Percentiles rank a stretch among this genome's conserved stretches.
phyloP scores from a whole-genome alignment of 2,113 vertebrate species.

The Mus musculus region GRCm39 chr4:125057001-125057500 shows the following conservation, averaged over 20 bases:
- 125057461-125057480: background rate
- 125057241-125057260: background rate
- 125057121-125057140: background rate
- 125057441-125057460: background rate
- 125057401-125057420: background rate
- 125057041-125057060: background rate
- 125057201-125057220: background rate
- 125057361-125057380: background rate
- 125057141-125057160: fast-evolving
- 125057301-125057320: background rate
- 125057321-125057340: background rate
- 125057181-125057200: background rate
- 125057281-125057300: background rate
- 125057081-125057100: background rate
- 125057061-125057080: too few relatives aligned
- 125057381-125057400: background rate
- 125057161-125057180: background rate
- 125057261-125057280: background rate
- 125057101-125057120: too few relatives aligned
- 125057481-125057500: background rate
- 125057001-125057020: background rate
- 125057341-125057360: background rate
- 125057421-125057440: background rate
- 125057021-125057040: background rate
- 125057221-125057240: background rate